Base-by-base conservation (phyloP, 2,113 vertebrate genomes). In the Etia nguti region DNA sequence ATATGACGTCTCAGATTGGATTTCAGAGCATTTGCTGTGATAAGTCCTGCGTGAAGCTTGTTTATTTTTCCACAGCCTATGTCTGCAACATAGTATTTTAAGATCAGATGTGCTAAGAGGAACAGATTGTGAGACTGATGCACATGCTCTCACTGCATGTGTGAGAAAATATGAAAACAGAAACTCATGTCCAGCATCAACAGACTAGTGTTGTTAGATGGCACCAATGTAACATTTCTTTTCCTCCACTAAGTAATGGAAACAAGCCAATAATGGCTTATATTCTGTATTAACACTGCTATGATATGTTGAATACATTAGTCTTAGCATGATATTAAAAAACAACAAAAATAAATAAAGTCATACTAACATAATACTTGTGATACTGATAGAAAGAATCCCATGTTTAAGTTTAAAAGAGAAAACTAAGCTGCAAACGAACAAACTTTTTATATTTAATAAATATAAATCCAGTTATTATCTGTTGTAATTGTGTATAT, bases 21-120 rank as follows among this genome's bases (percentile, higher is more conserved):
- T 94, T 94, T 82, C 54, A 86, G 80, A 81, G 93, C 93, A 96
- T 94, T 96, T 94, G 87, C 81, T 80, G 73, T 81, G 85, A 90
- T 94, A 92, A 94, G 60, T 90, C 91, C 82, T 57, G 81, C 81
- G 46, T 86, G 73, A 90, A 84, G 88, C 87, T 87, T 90, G 88
- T 94, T 93, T 93, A 82, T 90, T 92, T 89, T 89, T 50, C 52
- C 12, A 8, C 84, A 68, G 82, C 65, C 83, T 59, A 11, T 83
- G 85, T 90, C 87, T 73, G 77, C 62, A 59, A 88, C 82, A 81
- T 24, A 22, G 83, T 59, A 55, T 89, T 90, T 94, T 81, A 54
- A 85, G 83, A 10, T 83, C 93, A 92, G 83, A 83, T 85, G 89
- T 73, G 81, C 80, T 10, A 62, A 88, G 85, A 87, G n/a, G 22